Conservation (phyloP, 2,888 invertebrate genomes). For the Unio pictorum region DNA sequence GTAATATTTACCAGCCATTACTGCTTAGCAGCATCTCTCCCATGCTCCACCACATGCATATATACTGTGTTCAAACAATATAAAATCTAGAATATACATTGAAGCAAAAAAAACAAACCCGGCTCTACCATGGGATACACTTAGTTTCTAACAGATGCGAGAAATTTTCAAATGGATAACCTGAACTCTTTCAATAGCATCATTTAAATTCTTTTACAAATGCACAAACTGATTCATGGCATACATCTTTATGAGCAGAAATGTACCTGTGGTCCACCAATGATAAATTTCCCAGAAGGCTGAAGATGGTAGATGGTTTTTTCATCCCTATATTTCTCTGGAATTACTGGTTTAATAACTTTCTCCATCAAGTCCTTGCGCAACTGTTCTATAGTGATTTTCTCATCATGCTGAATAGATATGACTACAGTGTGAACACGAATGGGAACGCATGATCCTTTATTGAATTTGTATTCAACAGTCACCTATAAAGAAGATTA, state of each 20-base stretch:
- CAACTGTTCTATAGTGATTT: conserved; percentile 86
- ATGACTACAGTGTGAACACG: conserved; percentile 98
- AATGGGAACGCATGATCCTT: conserved; percentile 93
- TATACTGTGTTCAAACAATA: no score
- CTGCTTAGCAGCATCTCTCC: no score
- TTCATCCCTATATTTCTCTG: conserved; percentile 90
- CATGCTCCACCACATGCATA: no score
- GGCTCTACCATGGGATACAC: no score
- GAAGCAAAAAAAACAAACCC: no score
- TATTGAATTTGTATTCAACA: conserved; percentile 92
- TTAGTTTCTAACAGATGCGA: background rate
- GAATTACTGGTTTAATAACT: conserved; percentile 93
- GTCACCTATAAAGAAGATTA: conserved; percentile 83
- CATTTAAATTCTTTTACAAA: no score
- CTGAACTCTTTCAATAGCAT: background rate
- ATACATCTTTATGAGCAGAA: background rate
- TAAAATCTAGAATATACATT: no score
- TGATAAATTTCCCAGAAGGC: conserved; percentile 95
- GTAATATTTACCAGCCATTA: no score
- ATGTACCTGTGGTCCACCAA: conserved; percentile 94
- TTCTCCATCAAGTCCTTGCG: conserved; percentile 89
- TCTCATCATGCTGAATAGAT: conserved; percentile 97
- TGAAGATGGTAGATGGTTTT: conserved; percentile 96
- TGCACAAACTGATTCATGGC: no score
- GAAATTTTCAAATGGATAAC: background rate